Evolutionary conservation across 1,140 invertebrate genomes (phyloP), one percentile per base, ranked within the genome.

Genomic region (Pseudachorutes palmiensis): DNA sequence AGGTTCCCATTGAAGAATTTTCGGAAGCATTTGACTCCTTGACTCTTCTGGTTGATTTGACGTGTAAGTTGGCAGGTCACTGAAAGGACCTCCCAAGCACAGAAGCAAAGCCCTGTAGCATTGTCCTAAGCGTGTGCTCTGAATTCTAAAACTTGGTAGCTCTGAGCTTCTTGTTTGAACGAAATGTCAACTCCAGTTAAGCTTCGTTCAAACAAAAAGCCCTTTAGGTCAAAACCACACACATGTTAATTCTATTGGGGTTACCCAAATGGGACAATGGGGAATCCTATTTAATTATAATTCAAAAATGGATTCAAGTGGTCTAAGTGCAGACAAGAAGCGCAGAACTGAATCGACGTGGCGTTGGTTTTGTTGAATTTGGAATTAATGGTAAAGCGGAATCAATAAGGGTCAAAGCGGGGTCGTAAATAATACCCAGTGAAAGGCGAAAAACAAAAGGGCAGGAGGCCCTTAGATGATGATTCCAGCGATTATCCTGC

Each of bases 51-150:
- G 12, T 55, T 55, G 3, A 3, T 55, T 55, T 5, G 24, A 19
- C 9, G 9, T 55, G 12, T 24, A 3, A 55, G 51, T 41, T 41
- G 5, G 5, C 36, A 55, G 51, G 24, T 55, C 24, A n/a, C n/a
- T n/a, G n/a, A n/a, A n/a, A n/a, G 51, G 51, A 55, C 51, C 51
- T 55, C 51, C 51, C 51, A 55, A 55, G 51, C 24, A 19, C 51
- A 16, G 51, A 55, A 55, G 51, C 51, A 5, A 3, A 19, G 51
- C 51, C 51, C 51, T 16, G 12, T 55, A 22, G 51, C 51, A 19
- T 55, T 9, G 9, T 22, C 9, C 51, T 55, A 55, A 22, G 24
- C 51, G 51, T 55, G 51, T 55, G 51, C 51, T 55, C 51, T 26
- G 14, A 55, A 55, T 55, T 55, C 12, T 3, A 55, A 24, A 55